These are phyloP conservation scores for Neosilurus hyrtlii DNA, from an alignment of 2,797 vertebrate genomes.

Conservation along the genomic window DNA sequence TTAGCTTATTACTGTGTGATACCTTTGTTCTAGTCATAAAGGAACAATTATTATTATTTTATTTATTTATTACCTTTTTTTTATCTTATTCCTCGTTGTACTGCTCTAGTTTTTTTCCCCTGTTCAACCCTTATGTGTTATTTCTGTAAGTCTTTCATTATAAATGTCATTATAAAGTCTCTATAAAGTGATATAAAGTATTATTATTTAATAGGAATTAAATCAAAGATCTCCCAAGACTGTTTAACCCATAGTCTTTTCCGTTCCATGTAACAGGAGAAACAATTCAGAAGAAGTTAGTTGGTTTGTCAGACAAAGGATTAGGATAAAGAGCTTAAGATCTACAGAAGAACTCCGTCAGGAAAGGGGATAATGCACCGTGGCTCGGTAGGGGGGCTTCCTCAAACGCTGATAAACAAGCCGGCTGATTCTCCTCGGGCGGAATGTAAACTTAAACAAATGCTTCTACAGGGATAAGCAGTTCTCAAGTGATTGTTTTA, in stretches of 20 bases:
- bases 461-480: constrained; percentile 20
- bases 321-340: constrained; percentile 29
- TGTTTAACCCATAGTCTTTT: not conserved
- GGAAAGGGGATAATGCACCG: constrained; percentile 26
- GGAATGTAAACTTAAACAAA: constrained; percentile 42
- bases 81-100: not conserved
- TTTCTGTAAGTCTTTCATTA: not conserved
- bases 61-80: not conserved
- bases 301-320: constrained; percentile 26
- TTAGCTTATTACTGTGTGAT: not conserved
- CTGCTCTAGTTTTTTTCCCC: not conserved
- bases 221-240: not conserved
- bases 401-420: constrained; percentile 41
- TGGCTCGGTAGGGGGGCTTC: constrained; percentile 29
- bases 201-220: not conserved
- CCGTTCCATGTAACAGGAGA: not conserved
- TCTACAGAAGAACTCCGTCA: constrained; percentile 20
- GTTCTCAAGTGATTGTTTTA: constrained; percentile 3
- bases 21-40: not conserved
- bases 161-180: not conserved
- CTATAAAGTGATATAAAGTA: not conserved
- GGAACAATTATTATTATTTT: not conserved
- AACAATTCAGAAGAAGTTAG: constrained; percentile 15
- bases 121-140: not conserved
- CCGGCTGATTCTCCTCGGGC: constrained; percentile 22